These are phyloP conservation scores for Struthio camelus DNA, from an alignment of 2,113 vertebrate species.

Conservation along the genomic window DNA sequence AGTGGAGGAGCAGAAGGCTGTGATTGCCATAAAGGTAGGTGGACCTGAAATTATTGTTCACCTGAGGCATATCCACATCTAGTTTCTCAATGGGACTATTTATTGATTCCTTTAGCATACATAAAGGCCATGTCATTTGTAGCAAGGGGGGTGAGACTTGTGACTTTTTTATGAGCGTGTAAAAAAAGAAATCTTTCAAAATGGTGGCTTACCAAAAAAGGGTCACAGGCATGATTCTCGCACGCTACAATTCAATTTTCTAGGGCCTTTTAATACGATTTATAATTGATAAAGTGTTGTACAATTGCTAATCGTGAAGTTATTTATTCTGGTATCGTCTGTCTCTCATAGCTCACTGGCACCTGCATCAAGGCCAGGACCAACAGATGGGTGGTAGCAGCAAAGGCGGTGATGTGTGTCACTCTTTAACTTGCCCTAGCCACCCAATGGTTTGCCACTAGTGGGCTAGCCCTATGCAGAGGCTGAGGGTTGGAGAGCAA, in stretches of 20 bases:
- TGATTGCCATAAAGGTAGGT: neutral
- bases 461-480: neutral
- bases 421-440: neutral
- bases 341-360: neutral
- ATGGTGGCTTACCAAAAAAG: neutral
- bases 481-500: neutral
- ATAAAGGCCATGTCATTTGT: neutral
- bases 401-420: neutral
- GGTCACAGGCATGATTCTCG: neutral
- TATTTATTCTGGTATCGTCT: neutral
- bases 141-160: neutral
- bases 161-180: neutral
- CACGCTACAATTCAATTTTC: neutral
- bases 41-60: neutral
- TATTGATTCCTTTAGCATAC: neutral
- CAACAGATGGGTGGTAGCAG: neutral
- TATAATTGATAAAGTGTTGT: neutral
- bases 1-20: neutral
- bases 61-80: neutral
- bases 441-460: neutral
- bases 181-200: neutral
- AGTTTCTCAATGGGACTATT: neutral
- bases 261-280: neutral
- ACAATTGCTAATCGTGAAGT: neutral
- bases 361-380: neutral